Evolutionary conservation across 2,888 invertebrate genomes (phyloP).

Genomic region (Homarus gammarus): DNA sequence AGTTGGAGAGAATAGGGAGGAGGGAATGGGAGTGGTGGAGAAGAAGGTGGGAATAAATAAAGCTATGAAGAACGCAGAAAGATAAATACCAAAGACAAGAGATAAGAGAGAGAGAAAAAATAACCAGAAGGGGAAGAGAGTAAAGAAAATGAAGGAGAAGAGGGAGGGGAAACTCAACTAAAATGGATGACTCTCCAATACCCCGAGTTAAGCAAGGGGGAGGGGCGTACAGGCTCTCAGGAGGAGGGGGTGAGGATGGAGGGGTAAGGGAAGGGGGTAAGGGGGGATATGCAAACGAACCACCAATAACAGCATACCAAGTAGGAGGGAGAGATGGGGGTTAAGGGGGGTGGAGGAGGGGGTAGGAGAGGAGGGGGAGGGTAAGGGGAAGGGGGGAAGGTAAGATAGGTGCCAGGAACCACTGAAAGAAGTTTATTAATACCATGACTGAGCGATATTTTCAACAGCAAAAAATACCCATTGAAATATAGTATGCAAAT

Average conservation of each 20-base stretch:
- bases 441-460: too few species aligned
- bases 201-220: background rate
- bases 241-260: background rate
- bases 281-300: background rate
- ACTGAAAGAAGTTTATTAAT: too few species aligned
- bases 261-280: background rate
- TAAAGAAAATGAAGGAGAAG: background rate
- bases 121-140: too few species aligned
- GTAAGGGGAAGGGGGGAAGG: background rate
- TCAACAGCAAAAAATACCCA: too few species aligned
- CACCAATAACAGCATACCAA: conserved; percentile 8
- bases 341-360: too few species aligned
- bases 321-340: background rate
- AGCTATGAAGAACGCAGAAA: background rate
- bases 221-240: background rate
- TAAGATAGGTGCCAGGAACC: background rate
- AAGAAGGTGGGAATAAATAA: too few species aligned
- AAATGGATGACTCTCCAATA: background rate
- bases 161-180: background rate
- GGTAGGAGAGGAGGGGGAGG: background rate
- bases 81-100: background rate
- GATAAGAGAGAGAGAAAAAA: background rate
- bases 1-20: too few species aligned
- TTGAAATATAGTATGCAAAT: too few species aligned
- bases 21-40: too few species aligned